Percentiles rank a stretch among this genome's conserved stretches.
Conservation (phyloP, 2,797 vertebrate species). For the Phrynocephalus forsythii region DNA sequence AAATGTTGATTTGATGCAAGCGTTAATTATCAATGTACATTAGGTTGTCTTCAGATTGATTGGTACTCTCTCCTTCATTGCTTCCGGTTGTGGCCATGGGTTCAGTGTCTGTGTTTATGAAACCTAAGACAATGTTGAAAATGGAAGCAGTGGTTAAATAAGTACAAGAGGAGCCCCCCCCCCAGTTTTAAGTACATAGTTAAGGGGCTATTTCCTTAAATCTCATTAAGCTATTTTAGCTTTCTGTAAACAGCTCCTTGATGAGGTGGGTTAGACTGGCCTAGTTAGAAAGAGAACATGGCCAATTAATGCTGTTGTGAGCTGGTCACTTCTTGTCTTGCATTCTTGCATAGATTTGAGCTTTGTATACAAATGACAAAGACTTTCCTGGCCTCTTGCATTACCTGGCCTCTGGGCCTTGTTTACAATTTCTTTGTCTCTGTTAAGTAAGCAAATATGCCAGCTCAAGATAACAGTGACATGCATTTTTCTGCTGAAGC, state of each 20-base stretch:
- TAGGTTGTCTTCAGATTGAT: conserved; percentile 36
- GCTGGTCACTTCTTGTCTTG: not conserved
- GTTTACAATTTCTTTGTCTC: not conserved
- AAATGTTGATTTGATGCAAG: conserved; percentile 14
- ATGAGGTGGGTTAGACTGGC: not conserved
- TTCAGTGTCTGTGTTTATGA: conserved; percentile 14
- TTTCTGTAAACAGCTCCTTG: not conserved
- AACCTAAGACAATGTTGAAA: conserved; percentile 54
- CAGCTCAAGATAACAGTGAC: not conserved
- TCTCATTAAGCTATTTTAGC: not conserved
- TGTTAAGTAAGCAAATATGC: not conserved
- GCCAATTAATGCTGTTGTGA: not conserved
- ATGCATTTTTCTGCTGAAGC: not conserved
- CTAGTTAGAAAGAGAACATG: not conserved
- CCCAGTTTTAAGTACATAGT: not conserved
- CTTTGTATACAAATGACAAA: not conserved
- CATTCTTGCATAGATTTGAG: not conserved
- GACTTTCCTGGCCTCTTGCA: not conserved
- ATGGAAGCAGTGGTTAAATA: not conserved
- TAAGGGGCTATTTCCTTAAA: not conserved
- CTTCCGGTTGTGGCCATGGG: not conserved
- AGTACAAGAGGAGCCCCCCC: not conserved
- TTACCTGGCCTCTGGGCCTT: not conserved
- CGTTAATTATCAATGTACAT: conserved; percentile 54
- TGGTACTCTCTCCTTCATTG: not conserved